Conservation (phyloP, 1,140 invertebrate species). For the Batillaria attramentaria region DNA sequence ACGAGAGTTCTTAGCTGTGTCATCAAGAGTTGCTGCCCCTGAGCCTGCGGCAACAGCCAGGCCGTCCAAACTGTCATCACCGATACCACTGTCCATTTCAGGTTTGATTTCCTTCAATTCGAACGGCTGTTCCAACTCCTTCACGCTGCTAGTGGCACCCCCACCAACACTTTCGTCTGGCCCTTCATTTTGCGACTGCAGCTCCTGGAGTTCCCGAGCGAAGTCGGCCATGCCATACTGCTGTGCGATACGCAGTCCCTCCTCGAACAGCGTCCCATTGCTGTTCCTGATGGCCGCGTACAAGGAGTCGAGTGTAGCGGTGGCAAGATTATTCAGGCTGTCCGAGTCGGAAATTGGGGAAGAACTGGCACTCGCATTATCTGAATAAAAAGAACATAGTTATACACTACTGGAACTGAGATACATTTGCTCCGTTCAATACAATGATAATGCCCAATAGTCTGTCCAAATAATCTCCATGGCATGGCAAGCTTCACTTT, state of each 20-base stretch:
- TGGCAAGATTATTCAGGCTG: background rate
- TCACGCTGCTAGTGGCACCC: background rate
- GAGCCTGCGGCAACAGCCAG: background rate
- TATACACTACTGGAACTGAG: no score
- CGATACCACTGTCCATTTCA: background rate
- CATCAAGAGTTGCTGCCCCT: background rate
- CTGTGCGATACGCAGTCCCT: conserved; percentile 68
- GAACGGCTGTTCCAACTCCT: conserved; percentile 7
- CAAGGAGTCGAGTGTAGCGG: conserved; percentile 35
- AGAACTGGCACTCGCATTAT: conserved; percentile 7
- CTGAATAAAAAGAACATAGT: no score
- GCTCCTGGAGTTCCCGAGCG: conserved; percentile 61
- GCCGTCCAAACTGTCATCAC: background rate
- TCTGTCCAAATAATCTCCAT: no score
- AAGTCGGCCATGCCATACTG: conserved; percentile 70
- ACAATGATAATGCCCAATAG: no score
- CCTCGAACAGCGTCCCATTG: conserved; percentile 67
- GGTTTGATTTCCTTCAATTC: conserved; percentile 16
- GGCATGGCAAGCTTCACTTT: no score
- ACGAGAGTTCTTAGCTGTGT: background rate
- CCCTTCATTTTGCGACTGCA: conserved; percentile 43
- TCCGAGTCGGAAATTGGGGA: conserved; percentile 6
- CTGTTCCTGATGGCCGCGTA: conserved; percentile 40
- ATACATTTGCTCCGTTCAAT: no score
- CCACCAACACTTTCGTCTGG: background rate